Base-by-base conservation (phyloP, 2,797 vertebrate species). In the Chiroxiphia lanceolata region DNA sequence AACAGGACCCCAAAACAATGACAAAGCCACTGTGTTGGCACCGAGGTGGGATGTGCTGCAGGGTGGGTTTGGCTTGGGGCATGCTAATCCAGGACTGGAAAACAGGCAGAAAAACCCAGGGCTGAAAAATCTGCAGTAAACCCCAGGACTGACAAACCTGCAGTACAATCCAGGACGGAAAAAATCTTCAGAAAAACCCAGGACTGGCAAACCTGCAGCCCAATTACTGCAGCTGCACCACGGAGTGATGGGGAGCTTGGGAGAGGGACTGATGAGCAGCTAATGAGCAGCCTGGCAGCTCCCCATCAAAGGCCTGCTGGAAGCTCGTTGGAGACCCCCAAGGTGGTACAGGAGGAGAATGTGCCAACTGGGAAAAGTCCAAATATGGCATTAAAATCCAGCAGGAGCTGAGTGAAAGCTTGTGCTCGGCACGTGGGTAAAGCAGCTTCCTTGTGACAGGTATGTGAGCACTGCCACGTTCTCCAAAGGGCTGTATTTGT, bases 261-360 rank as follows among this genome's bases (percentile, higher is more conserved):
- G 75, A 61, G 36, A 14, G 89, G 76, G 48, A 17, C 36, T 45
- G 65, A 45, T 18, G 79, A 85, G 75, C 85, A 33, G 70, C 87
- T 85, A 70, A 78, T 22, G 71, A 88, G 83, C 89, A 83, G 48
- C 15, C 83, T 75, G 63, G 48, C 67, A 82, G 70, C 75, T 54
- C 44, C 84, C 75, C 70, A 77, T 72, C 60, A 69, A 74, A 90
- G 38, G 22, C 76, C 68, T 57, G 11, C 3, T 31, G 38, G 83
- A 33, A 87, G 42, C 10, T 54, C 74, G 74, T 72, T 47, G 12
- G 48, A 87, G 81, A 84, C 10, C 64, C 75, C 22, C 26, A 40
- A 25, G 51, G 6, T 85, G 63, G 33, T 61, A 12, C 38, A 15
- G 64, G 44, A 92, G 50, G 63, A 71, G 48, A 48, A 74, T 7